These are phyloP conservation scores for Rotaria magnacalcarata DNA, from an alignment of 2,888 invertebrate genomes.

Conservation along the genomic window DNA sequence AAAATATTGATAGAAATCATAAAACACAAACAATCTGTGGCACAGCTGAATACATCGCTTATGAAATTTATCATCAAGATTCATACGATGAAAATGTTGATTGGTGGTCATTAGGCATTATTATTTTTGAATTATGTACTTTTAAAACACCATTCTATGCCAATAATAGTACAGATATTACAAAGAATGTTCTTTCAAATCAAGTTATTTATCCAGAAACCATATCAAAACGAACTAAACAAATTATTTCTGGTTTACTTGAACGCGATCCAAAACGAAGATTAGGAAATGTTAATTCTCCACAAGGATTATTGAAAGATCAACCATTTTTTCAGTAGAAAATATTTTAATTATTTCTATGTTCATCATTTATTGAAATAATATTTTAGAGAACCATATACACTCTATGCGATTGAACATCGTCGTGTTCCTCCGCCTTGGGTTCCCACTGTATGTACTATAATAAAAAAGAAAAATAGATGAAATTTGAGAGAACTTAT, in stretches of 20 bases:
- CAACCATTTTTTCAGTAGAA: conserved; percentile 7
- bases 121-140: conserved; percentile 6
- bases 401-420: background rate
- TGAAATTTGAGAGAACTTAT: background rate
- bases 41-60: conserved; percentile 61
- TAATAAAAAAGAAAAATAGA: background rate
- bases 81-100: conserved; percentile 14
- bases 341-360: background rate
- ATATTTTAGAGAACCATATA: background rate
- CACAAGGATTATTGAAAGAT: conserved; percentile 52
- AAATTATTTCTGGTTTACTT: conserved; percentile 64
- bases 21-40: conserved; percentile 66
- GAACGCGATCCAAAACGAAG: conserved; percentile 85
- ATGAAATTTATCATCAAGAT: conserved; percentile 10
- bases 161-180: background rate
- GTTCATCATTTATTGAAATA: background rate
- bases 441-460: background rate
- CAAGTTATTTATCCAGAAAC: background rate
- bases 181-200: background rate
- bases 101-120: conserved; percentile 27
- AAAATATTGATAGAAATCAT: conserved; percentile 55
- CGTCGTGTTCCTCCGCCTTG: background rate
- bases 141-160: conserved; percentile 25
- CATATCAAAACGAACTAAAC: background rate
- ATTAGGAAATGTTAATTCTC: conserved; percentile 78